Base-by-base conservation (phyloP, 2,888 invertebrate species). In the Orthosia gothica region DNA sequence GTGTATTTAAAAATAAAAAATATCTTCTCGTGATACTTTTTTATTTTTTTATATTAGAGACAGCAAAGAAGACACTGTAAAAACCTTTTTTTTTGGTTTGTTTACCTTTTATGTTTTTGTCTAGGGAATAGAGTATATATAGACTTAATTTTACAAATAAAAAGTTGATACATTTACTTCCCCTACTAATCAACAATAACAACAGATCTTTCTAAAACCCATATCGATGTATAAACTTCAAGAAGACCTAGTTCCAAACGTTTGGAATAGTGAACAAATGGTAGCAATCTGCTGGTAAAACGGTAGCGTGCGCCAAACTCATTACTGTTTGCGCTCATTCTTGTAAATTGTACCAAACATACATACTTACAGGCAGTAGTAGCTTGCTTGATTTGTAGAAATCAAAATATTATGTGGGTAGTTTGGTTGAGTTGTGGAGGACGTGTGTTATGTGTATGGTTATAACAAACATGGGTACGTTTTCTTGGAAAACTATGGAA, bases 231-330 rank as follows among this genome's bases (percentile, higher is more conserved):
- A 50, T 11, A 64, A 79, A 62, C n/a, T 13, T 55, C 15, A 62
- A 45, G 9, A 55, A 59, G 74, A 63, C 52, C 63, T 76, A 77
- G 69, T 45, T 81, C 65, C 5, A n/a, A 47, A 55, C 18, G 47
- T 67, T 68, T 32, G n/a, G 61, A 54, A 40, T 63, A n/a, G 16
- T 55, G 40, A 67, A 67, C 66, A 74, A 62, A 20, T 78, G 16
- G 32, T 26, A 57, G 50, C 23, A 74, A 62, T 66, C 55, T 67
- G 23, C 26, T 49, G 54, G 52, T 16, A 40, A 64, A 70, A 74
- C 76, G 55, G 83, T 92, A 77, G 91, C 91, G 91, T 92, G 91
- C 85, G 70, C 70, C 74, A 71, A 61, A 74, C 76, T 87, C 89
- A 91, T 91, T 91, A 87, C 86, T 64, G 76, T 82, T 84, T 86